phyloP scores from a whole-genome alignment of 2,797 vertebrate species.

The Myripristis murdjan region DNA sequence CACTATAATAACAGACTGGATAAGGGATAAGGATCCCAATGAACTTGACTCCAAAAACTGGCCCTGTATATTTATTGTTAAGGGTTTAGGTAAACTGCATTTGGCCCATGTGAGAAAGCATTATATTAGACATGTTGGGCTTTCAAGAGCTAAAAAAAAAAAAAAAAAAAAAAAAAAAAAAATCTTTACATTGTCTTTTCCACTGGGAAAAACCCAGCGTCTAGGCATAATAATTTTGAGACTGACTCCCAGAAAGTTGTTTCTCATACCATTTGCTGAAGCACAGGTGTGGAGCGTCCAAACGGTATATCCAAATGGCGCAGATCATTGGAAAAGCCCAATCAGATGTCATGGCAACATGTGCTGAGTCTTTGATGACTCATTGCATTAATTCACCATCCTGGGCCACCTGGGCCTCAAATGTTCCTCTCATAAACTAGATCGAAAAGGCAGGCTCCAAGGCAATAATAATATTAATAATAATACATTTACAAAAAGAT shows the following conservation, averaged over 20 bases:
- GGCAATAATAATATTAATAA: slow-evolving; percentile 75
- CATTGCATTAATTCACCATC: slow-evolving; percentile 45
- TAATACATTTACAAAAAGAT: slow-evolving; percentile 83
- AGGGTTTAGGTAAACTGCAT: background rate
- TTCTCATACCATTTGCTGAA: slow-evolving; percentile 6
- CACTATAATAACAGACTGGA: too few relatives aligned
- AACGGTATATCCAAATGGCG: slow-evolving; percentile 39
- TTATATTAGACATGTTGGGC: background rate
- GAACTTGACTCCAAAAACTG: slow-evolving; percentile 1
- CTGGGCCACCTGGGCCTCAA: slow-evolving; percentile 14
- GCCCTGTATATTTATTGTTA: slow-evolving; percentile 10
- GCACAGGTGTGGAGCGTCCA: slow-evolving; percentile 52
- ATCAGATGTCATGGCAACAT: slow-evolving; percentile 36
- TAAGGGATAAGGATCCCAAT: slow-evolving; percentile 7
- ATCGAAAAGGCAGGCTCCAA: slow-evolving; percentile 50
- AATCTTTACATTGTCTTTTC: background rate
- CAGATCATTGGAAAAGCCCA: slow-evolving; percentile 54
- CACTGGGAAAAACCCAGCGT: slow-evolving; percentile 8
- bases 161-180: too few relatives aligned
- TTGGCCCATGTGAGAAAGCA: background rate
- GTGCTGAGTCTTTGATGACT: slow-evolving; percentile 24
- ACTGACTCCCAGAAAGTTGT: slow-evolving; percentile 2
- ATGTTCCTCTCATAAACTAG: slow-evolving; percentile 48
- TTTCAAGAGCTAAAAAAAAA: slow-evolving; percentile 3
- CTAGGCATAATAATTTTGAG: slow-evolving; percentile 3